phyloP scores from a whole-genome alignment of 2,888 invertebrate species.

The Bugula neritina region DNA sequence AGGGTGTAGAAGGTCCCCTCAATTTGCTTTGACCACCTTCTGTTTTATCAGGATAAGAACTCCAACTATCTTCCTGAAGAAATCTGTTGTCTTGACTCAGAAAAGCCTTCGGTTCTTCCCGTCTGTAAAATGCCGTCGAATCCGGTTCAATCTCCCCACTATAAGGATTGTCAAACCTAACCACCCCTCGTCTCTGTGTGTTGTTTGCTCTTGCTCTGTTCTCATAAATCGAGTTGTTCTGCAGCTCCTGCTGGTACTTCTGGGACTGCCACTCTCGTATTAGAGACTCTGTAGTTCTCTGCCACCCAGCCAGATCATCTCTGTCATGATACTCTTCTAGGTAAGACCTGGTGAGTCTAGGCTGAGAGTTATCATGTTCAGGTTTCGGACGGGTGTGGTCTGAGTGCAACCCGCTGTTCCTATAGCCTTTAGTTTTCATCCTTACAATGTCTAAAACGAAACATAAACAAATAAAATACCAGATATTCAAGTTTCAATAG shows the following conservation, averaged over 20 bases:
- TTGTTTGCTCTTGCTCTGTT: not conserved
- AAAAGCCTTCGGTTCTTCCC: not conserved
- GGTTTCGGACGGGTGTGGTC: not conserved
- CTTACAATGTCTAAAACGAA: not conserved
- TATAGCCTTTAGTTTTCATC: conserved; percentile 19
- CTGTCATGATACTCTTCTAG: conserved; percentile 22
- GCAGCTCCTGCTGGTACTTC: not conserved
- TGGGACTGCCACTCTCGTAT: conserved; percentile 11
- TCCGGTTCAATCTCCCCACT: not conserved
- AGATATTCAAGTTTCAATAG: no score
- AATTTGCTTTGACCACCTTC: no score
- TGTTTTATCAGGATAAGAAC: no score
- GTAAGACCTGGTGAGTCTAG: conserved; percentile 2
- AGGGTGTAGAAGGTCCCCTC: conserved; percentile 7
- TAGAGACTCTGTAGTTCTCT: not conserved
- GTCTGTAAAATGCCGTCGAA: not conserved
- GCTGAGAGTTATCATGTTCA: not conserved
- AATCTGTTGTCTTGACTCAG: not conserved
- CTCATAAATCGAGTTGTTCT: not conserved
- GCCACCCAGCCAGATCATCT: not conserved
- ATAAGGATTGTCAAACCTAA: not conserved
- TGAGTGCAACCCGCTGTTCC: not conserved
- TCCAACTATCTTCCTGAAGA: not conserved
- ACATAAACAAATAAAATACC: no score
- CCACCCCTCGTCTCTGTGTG: not conserved